Percentiles rank a stretch among this genome's conserved stretches.
phyloP scores from a whole-genome alignment of 2,797 vertebrate species.

The Corythornis leucogaster region DNA sequence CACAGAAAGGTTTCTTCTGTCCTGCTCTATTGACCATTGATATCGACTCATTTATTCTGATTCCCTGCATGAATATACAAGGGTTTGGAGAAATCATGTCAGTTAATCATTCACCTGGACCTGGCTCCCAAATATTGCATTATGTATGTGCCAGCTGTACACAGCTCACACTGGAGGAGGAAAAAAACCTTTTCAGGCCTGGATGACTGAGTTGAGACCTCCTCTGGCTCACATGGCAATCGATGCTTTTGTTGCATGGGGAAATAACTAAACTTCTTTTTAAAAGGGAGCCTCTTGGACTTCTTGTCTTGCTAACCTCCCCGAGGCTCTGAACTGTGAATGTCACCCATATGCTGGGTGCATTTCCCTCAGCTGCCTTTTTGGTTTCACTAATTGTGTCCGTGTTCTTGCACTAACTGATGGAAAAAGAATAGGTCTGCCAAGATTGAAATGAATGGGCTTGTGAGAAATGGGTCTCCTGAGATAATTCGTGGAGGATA shows the following conservation, averaged over 20 bases:
- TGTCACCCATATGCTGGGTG: not conserved
- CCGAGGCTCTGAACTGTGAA: not conserved
- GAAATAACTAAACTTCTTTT: not conserved
- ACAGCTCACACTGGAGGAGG: not conserved
- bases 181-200: not conserved
- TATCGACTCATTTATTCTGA: not conserved
- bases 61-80: not conserved
- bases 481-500: slow-evolving; percentile 50
- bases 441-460: slow-evolving; percentile 2
- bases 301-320: not conserved
- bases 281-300: not conserved
- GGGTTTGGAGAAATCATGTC: not conserved
- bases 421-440: slow-evolving; percentile 22
- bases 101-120: not conserved
- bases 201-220: not conserved
- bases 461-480: slow-evolving; percentile 48
- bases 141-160: not conserved
- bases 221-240: not conserved
- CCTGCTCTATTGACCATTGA: not conserved
- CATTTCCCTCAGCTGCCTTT: not conserved
- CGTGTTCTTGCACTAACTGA: not conserved
- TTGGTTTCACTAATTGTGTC: slow-evolving; percentile 8
- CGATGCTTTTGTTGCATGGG: not conserved
- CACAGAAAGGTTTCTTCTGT: not conserved
- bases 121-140: not conserved